These are phyloP conservation scores for Littorina saxatilis DNA, from an alignment of 1,140 invertebrate genomes.

Conservation along the genomic window DNA sequence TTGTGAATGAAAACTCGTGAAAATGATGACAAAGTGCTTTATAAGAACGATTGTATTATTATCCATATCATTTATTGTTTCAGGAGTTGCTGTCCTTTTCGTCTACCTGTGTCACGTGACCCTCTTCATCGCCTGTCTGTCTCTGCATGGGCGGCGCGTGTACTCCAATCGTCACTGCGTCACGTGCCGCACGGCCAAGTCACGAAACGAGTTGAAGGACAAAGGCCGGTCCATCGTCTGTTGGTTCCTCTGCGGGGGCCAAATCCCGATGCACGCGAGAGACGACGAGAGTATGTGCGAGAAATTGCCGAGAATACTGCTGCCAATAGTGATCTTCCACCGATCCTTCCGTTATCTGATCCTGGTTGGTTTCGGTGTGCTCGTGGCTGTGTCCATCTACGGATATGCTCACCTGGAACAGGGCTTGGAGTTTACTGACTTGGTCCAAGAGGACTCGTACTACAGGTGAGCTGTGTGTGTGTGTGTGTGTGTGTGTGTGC, in stretches of 20 bases:
- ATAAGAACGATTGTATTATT: too few species aligned
- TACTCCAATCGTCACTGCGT: conserved; percentile 42
- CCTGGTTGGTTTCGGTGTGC: conserved; percentile 87
- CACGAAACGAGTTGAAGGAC: conserved; percentile 16
- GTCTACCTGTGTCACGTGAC: conserved; percentile 54
- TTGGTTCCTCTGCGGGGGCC: conserved; percentile 19
- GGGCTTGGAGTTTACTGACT: conserved; percentile 84
- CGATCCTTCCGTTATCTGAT: conserved; percentile 72
- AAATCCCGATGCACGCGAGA: background rate
- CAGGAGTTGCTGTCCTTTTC: conserved; percentile 50
- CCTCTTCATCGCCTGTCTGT: conserved; percentile 51
- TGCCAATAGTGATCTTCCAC: conserved; percentile 15
- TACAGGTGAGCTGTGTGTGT: too few species aligned
- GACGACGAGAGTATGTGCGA: conserved; percentile 29
- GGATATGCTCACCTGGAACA: conserved; percentile 89
- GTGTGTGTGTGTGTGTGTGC: too few species aligned
- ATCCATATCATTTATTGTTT: too few species aligned
- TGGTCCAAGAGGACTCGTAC: conserved; percentile 73
- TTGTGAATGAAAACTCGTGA: too few species aligned
- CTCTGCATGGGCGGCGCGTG: conserved; percentile 49
- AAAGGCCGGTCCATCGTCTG: background rate
- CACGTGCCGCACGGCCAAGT: conserved; percentile 42
- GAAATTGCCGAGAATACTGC: conserved; percentile 4
- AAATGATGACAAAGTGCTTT: too few species aligned
- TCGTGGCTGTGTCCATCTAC: conserved; percentile 90